Evolutionary conservation across 2,888 invertebrate species (phyloP), one percentile per base, ranked within the genome.

Genomic region (Mycalesis mineus): DNA sequence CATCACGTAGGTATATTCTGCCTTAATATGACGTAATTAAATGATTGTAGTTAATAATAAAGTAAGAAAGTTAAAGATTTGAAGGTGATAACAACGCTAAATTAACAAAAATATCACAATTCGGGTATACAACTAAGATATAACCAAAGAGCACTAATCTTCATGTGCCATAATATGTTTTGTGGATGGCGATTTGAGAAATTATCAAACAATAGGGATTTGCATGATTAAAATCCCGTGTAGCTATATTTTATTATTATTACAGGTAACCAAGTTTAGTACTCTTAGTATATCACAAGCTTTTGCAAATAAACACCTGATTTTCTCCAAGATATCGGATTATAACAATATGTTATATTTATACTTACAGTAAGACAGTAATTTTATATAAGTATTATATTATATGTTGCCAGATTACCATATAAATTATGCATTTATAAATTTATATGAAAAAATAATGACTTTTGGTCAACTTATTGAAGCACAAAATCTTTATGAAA

Each of bases 91-190:
- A 65, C 49, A 66, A 60, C 58, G 61, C 56, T 65, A 63, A 66
- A 52, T 58, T 64, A 75, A 76, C 66, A 73, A 74, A 77, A 74
- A 81, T 84, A 85, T 83, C 84, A 87, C 84, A 84, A 74, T 78
- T 74, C 75, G 69, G 77, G 72, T 75, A 74, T 80, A 81, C 67
- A 68, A 58, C 78, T 80, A 81, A 70, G 71, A 71, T 77, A 76
- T 65, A 1, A 36, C 36, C 36, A 9, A 4, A 1, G 4, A 36
- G 36, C 11, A 9, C 36, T 4, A 9, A 36, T 9, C 11, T 11
- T 9, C 1, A 11, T 36, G 1, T 36, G 11, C 36, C 11, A 29
- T 29, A 29, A 29, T 29, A n/a, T n/a, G n/a, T n/a, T n/a, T n/a
- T n/a, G n/a, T n/a, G n/a, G n/a, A n/a, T n/a, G n/a, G n/a, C n/a